Percentiles rank a stretch among this genome's conserved stretches.
phyloP scores from a whole-genome alignment of 2,797 vertebrate genomes.

The Myoxocephalus aenaeus region DNA sequence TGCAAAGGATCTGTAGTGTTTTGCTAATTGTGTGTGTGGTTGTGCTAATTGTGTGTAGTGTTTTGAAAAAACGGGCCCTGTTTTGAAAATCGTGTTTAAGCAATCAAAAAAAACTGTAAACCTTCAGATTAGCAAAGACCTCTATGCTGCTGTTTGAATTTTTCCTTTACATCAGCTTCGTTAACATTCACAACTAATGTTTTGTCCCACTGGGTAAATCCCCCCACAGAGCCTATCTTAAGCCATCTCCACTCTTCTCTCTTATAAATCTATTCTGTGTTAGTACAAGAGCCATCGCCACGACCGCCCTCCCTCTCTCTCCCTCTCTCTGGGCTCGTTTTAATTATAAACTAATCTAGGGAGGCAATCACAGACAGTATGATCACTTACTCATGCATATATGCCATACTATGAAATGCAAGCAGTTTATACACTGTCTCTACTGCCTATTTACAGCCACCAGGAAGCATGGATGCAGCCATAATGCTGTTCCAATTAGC shows the following conservation, averaged over 20 bases:
- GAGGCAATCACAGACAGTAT: conserved; percentile 65
- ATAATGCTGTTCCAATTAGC: conserved; percentile 48
- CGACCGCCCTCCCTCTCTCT: neutral
- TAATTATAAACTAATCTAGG: conserved; percentile 73
- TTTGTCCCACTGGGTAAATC: conserved; percentile 57
- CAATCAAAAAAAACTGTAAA: too few species aligned
- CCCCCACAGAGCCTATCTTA: conserved; percentile 38
- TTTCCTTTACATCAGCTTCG: conserved; percentile 41
- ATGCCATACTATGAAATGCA: conserved; percentile 36
- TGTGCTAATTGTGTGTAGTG: too few species aligned
- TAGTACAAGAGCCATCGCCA: conserved; percentile 9
- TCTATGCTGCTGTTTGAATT: conserved; percentile 46
- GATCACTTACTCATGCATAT: conserved; percentile 55
- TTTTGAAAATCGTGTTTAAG: too few species aligned
- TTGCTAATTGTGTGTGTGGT: too few species aligned
- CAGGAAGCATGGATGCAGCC: conserved; percentile 34
- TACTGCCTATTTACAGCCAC: conserved; percentile 38
- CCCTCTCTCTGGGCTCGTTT: conserved; percentile 50
- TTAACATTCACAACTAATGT: conserved; percentile 57
- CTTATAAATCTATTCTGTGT: conserved; percentile 43
- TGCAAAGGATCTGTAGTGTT: too few species aligned
- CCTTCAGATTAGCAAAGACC: conserved; percentile 27
- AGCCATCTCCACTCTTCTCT: conserved; percentile 44
- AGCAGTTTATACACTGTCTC: conserved; percentile 41
- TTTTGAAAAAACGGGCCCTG: too few species aligned